Percentiles rank a stretch among this genome's conserved stretches.
These are phyloP conservation scores for Tenthredo scrophulariae DNA, from an alignment of 2,888 invertebrate species.

Conservation along the genomic window DNA sequence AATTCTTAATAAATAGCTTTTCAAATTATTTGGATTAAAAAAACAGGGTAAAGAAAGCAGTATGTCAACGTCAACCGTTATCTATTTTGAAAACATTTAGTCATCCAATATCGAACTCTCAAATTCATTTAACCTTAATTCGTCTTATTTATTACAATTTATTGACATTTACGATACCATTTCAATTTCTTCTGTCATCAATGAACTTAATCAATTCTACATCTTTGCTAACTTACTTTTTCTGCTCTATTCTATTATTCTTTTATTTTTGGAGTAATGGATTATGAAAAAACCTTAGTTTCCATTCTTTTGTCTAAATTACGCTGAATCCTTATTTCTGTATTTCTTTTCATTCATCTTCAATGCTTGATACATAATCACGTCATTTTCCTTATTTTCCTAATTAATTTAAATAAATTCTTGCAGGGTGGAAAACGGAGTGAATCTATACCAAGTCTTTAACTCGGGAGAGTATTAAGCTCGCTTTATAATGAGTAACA, in stretches of 20 bases:
- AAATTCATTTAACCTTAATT: conserved; percentile 8
- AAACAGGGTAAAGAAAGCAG: not conserved
- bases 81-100: not conserved
- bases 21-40: not conserved
- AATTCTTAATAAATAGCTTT: not conserved
- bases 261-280: not conserved
- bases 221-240: not conserved
- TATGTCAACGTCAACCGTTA: not conserved
- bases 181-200: not conserved
- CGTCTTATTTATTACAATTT: not conserved
- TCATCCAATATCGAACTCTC: not conserved
- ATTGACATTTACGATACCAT: not conserved
- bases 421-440: not conserved
- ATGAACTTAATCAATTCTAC: not conserved
- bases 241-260: not conserved
- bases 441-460: not conserved
- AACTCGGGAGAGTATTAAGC: not conserved
- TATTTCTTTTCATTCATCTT: not conserved
- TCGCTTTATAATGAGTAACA: not conserved
- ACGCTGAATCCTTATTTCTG: not conserved
- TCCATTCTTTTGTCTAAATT: not conserved
- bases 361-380: not conserved
- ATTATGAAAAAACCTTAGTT: not conserved
- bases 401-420: not conserved
- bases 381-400: not conserved